phyloP scores from a whole-genome alignment of 1,140 invertebrate species.

The Bombus pyrosoma region DNA sequence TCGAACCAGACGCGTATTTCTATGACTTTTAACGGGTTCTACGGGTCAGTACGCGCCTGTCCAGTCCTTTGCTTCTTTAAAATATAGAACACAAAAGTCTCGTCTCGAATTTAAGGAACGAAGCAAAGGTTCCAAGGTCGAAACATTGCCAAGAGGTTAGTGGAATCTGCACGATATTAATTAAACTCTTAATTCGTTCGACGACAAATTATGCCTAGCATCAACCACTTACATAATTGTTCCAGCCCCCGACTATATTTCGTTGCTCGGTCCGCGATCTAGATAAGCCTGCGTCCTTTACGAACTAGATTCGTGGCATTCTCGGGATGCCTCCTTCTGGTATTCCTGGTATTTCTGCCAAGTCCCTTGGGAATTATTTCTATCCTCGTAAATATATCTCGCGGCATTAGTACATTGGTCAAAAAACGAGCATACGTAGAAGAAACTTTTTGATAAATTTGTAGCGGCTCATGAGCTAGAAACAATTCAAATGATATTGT shows the following conservation, averaged over 20 bases:
- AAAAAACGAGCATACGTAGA: background rate
- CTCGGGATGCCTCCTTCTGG: background rate
- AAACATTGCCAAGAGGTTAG: no score
- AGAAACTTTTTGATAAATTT: background rate
- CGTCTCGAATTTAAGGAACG: background rate
- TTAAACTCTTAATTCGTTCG: slow-evolving; percentile 14
- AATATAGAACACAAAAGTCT: slow-evolving; percentile 44
- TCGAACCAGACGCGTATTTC: slow-evolving; percentile 26
- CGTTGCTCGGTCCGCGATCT: background rate
- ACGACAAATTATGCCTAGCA: slow-evolving; percentile 29
- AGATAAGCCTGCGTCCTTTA: slow-evolving; percentile 40
- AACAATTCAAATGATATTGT: no score
- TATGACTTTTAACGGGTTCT: slow-evolving; percentile 51
- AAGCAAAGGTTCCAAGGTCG: background rate
- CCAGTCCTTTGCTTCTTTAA: slow-evolving; percentile 40
- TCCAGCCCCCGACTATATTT: slow-evolving; percentile 11
- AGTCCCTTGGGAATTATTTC: background rate
- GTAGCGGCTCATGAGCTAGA: no score
- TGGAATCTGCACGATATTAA: slow-evolving; percentile 6
- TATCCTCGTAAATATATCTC: background rate
- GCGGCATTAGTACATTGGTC: background rate
- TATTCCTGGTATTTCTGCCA: slow-evolving; percentile 11
- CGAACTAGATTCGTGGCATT: slow-evolving; percentile 45
- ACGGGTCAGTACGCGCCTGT: slow-evolving; percentile 33
- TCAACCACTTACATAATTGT: slow-evolving; percentile 44